Base-by-base conservation (phyloP, 2,888 invertebrate species). In the Agrotis segetum region DNA sequence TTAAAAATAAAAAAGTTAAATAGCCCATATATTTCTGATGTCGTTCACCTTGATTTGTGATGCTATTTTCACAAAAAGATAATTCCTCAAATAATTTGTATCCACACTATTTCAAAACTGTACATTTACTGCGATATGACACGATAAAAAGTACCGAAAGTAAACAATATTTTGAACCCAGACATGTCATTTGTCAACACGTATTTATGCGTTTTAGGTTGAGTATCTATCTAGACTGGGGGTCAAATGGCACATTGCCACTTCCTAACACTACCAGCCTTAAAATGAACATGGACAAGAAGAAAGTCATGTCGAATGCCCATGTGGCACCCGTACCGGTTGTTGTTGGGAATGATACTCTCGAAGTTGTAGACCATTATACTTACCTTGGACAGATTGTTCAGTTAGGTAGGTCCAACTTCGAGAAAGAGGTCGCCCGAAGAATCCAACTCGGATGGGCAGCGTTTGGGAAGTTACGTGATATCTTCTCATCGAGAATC, bases 21-120 rank as follows among this genome's bases (percentile, higher is more conserved):
- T 60, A 59, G 61, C 53, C 49, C 59, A 63, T 60, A 75, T 70
- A 24, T 81, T 78, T 67, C 67, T 62, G 58, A 77, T 74, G 77
- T 72, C 70, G 68, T 77, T 82, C 77, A 83, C 71, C 77, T 77
- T 74, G 71, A 81, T 83, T 81, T 77, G 67, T 67, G 69, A 58
- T 13, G 52, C 56, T 68, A 65, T 74, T 71, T 80, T 58, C 21
- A 34, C 50, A 52, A 55, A 58, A 69, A 64, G 46, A 52, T 34
- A 24, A 46, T 60, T 40, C 24, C 29, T n/a, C 40, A 67, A 58
- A 74, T 67, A 67, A 14, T 56, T 71, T 67, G 59, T 50, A 71
- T 62, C 9, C 29, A 17, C 34, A 49, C 24, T 71, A 70, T 72
- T 75, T 72, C 49, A 68, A 62, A 68, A 73, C 7, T 59, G 56